Evolutionary conservation across 2,113 vertebrate genomes (phyloP).

Genomic region (Acinonyx jubatus): DNA sequence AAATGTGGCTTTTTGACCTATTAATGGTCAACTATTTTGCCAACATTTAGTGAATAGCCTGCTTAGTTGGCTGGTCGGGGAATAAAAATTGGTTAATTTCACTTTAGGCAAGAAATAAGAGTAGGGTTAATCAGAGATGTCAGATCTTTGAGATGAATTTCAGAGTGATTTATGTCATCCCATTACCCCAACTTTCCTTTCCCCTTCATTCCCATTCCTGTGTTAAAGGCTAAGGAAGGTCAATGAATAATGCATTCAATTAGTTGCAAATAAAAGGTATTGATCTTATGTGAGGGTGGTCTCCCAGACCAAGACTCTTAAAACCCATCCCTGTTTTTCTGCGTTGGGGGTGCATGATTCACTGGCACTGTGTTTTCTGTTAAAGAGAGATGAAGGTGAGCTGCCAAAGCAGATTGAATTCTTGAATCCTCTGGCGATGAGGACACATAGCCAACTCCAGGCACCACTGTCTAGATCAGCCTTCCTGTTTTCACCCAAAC

Average conservation of each 20-base stretch:
- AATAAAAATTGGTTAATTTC: conserved; percentile 29
- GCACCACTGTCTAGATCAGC: conserved; percentile 20
- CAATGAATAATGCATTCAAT: conserved; percentile 12
- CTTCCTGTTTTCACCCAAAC: conserved; percentile 20
- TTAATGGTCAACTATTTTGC: not conserved
- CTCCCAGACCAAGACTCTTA: not conserved
- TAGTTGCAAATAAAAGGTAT: not conserved
- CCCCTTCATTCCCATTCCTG: not conserved
- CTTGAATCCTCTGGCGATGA: conserved; percentile 20
- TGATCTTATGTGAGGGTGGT: not conserved
- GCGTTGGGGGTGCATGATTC: not conserved
- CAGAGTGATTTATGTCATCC: not conserved
- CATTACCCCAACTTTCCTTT: not conserved
- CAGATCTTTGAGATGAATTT: conserved; percentile 31
- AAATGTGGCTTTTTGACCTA: not conserved
- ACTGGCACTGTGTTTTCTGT: not conserved
- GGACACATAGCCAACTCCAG: not conserved
- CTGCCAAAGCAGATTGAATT: not conserved
- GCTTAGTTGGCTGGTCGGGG: not conserved
- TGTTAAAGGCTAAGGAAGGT: conserved; percentile 11
- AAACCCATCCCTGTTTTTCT: conserved; percentile 11
- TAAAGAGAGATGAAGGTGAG: not conserved
- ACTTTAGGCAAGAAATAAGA: not conserved
- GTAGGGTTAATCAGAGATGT: not conserved
- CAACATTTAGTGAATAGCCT: not conserved